Base-by-base conservation (phyloP, 2,888 invertebrate species). In the Psylliodes chrysocephalus region DNA sequence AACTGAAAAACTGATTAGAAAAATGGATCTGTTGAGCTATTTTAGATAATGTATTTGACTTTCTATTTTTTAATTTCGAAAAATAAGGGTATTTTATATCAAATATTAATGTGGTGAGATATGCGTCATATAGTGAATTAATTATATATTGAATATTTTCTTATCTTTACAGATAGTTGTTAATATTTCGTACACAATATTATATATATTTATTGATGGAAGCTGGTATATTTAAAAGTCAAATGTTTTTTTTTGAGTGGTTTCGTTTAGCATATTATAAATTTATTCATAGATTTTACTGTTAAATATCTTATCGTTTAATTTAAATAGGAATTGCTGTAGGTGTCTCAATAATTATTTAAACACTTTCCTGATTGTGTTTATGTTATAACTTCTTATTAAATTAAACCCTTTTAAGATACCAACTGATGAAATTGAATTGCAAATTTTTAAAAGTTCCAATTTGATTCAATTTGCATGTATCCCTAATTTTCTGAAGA, bases 271-370 rank as follows among this genome's bases (percentile, higher is more conserved):
- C 46, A 17, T 46, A 7, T 6, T 25, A 1, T 46, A 17, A 46
- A 46, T 46, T 46, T 46, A 46, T 46, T 46, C 46, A 46, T 46
- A 46, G 22, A 22, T 46, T 46, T 22, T 46, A 46, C 46, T 3
- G 12, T 46, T 46, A 46, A 44, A 46, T 46, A 22, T 25, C 46
- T 46, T 46, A 46, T 22, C 46, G 22, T 46, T 46, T 12, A 46
- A 22, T 46, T 46, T 22, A n/a, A 22, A 22, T 8, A 22, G 35
- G 6, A 35, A 35, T 35, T 35, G 14, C 35, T 14, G n/a, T 35
- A n/a, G n/a, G n/a, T n/a, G n/a, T 35, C 10, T 35, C 14, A 3
- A 12, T 2, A 35, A 35, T 35, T 35, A 46, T 2, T 22, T 22
- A 3, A 46, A 25, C 25, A 46, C 25, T 46, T 46, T 10, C 46